Evolutionary conservation across 2,797 vertebrate species (phyloP).

Genomic region (Miichthys miiuy): DNA sequence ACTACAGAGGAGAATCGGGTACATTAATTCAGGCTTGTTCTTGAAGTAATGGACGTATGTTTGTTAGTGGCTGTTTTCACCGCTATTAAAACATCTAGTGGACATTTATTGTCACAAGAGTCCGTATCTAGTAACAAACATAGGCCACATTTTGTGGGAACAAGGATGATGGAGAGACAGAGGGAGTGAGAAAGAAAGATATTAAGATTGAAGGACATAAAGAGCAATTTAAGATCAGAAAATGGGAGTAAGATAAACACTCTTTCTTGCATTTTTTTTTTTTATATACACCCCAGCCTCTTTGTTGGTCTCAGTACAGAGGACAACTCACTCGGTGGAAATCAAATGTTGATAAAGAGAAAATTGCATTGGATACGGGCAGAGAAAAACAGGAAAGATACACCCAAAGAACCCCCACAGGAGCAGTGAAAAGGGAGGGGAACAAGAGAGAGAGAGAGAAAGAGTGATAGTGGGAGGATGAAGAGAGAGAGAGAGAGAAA

Average conservation of each 20-base stretch:
- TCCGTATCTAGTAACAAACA: slow-evolving; percentile 35
- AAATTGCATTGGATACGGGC: slow-evolving; percentile 71
- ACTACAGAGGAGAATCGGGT: too few species aligned
- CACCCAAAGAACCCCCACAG: slow-evolving; percentile 69
- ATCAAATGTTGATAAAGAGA: slow-evolving; percentile 82
- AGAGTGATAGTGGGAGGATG: slow-evolving; percentile 9
- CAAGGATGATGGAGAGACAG: slow-evolving; percentile 30
- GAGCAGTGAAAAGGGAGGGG: slow-evolving; percentile 37
- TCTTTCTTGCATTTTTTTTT: slow-evolving; percentile 24
- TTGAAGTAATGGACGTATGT: too few species aligned
- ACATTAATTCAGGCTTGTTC: too few species aligned
- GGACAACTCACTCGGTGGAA: slow-evolving; percentile 76
- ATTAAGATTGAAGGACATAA: slow-evolving; percentile 50
- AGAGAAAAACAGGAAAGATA: slow-evolving; percentile 79
- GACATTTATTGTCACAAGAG: too few species aligned
- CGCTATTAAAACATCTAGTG: too few species aligned
- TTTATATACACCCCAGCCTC: slow-evolving; percentile 7
- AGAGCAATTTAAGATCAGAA: slow-evolving; percentile 50
- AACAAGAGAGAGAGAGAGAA: slow-evolving; percentile 9
- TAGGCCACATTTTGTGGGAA: slow-evolving; percentile 25
- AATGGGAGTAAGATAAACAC: slow-evolving; percentile 59
- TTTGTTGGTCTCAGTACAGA: slow-evolving; percentile 45
- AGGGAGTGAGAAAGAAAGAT: slow-evolving; percentile 25
- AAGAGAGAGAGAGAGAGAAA: background rate
- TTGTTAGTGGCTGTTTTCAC: too few species aligned